Evolutionary conservation across 23 tunicate species (phyloP), one percentile per base, ranked within the genome.

Genomic region (Styela plicata): DNA sequence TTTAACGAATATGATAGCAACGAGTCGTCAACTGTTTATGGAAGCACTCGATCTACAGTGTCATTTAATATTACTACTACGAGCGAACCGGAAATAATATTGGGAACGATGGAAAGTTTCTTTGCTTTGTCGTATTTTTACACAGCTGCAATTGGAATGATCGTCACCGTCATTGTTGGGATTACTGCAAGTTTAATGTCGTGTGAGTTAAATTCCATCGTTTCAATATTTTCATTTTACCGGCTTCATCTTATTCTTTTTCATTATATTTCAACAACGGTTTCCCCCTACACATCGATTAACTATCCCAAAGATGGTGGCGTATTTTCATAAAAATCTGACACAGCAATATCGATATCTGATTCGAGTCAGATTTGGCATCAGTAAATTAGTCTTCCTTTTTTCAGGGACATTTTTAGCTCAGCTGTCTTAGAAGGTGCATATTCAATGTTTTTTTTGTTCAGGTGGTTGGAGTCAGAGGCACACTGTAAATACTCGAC

Each of bases 381-480:
- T n/a, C n/a, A n/a, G n/a, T n/a, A n/a, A n/a, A n/a, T n/a, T n/a
- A n/a, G n/a, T n/a, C n/a, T n/a, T n/a, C n/a, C n/a, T n/a, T n/a
- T n/a, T n/a, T n/a, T n/a, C n/a, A n/a, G n/a, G n/a, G n/a, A n/a
- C n/a, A n/a, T n/a, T n/a, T n/a, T n/a, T n/a, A n/a, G n/a, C n/a
- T n/a, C n/a, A n/a, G n/a, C n/a, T n/a, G n/a, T n/a, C n/a, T n/a
- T n/a, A n/a, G n/a, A n/a, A n/a, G n/a, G n/a, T n/a, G n/a, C n/a
- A n/a, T n/a, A n/a, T 61, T 61, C 64, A 21, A 61, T 19, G 21
- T 21, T 61, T 19, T 28, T 66, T 5, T 66, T 19, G 5, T 71
- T 30, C 36, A 71, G 77, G 77, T 26, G 77, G 77, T 32, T 71
- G 77, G 77, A 71, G 34, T 33, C 77, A 71, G 35, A 27, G 77